Base-by-base conservation (phyloP, 2,888 invertebrate species). In the Temnothorax rugatulus region DNA sequence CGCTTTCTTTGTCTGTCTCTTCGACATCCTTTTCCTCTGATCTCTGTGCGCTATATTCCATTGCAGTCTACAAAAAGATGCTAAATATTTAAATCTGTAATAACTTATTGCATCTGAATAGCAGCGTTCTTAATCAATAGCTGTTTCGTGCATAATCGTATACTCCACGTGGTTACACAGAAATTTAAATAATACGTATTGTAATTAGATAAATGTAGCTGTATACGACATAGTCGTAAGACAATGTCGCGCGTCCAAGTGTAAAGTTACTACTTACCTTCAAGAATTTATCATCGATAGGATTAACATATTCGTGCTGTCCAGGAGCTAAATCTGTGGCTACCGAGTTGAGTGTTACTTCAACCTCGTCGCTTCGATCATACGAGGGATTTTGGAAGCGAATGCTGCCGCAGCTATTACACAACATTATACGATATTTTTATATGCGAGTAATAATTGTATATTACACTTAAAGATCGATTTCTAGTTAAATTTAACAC, bases 281-380 rank as follows among this genome's bases (percentile, higher is more conserved):
- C 11, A 50, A 13, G 2, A 63, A 11, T 13, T 63, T 13, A 88
- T 86, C 29, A 29, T 50, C 13, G 9, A 88, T 41, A 9, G 95
- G 95, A 90, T 95, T 95, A 25, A 90, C 76, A 83, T 95, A 95
- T 77, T 94, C 93, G 79, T 95, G 94, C 77, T 94, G 91, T 21
- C 93, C 94, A 4, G 94, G 93, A 52, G 91, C 86, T 44, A 94
- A 83, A 41, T 91, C 76, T 15, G 91, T 86, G 73, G 79, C 63
- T 15, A 88, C 29, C 29, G 85, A 85, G 76, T 90, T 86, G 47
- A 88, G 64, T 25, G 90, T 71, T 11, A 84, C 13, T 63, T 84
- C 52, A 34, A 85, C 79, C n/a, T 86, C 85, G 44, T 84, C 85
- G 73, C 85, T 86, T 29, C 91, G 87, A 18, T 91, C 91, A 77